Evolutionary conservation across 2,797 vertebrate species (phyloP).

Genomic region (Neomorphus geoffroyi): DNA sequence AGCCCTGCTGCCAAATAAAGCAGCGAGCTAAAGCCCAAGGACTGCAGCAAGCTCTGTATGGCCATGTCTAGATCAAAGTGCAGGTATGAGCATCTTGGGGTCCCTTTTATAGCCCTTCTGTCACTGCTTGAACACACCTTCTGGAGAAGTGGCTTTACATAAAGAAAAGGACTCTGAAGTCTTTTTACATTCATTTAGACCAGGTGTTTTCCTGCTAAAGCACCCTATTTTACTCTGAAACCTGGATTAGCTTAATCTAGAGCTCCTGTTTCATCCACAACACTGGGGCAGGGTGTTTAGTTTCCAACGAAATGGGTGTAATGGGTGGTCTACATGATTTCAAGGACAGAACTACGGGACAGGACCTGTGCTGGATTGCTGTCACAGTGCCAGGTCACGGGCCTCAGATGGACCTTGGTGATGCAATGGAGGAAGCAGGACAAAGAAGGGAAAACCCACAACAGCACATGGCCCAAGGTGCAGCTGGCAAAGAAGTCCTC

Average conservation of each 20-base stretch:
- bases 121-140: neutral
- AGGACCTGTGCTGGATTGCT: neutral
- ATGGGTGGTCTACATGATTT: neutral
- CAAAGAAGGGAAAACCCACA: neutral
- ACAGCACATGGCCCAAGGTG: neutral
- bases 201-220: neutral
- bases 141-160: neutral
- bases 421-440: neutral
- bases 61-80: neutral
- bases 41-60: neutral
- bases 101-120: constrained; percentile 51
- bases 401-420: neutral
- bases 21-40: neutral
- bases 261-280: constrained; percentile 29
- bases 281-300: neutral
- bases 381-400: neutral
- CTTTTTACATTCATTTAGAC: constrained; percentile 10
- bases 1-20: constrained; percentile 35
- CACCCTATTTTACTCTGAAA: neutral
- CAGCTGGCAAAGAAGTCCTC: neutral
- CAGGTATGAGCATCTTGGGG: neutral
- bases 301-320: neutral
- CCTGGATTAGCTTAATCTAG: constrained; percentile 44
- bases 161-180: neutral
- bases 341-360: neutral